Conservation (phyloP, 1,140 invertebrate species). For the Drosophila tani region DNA sequence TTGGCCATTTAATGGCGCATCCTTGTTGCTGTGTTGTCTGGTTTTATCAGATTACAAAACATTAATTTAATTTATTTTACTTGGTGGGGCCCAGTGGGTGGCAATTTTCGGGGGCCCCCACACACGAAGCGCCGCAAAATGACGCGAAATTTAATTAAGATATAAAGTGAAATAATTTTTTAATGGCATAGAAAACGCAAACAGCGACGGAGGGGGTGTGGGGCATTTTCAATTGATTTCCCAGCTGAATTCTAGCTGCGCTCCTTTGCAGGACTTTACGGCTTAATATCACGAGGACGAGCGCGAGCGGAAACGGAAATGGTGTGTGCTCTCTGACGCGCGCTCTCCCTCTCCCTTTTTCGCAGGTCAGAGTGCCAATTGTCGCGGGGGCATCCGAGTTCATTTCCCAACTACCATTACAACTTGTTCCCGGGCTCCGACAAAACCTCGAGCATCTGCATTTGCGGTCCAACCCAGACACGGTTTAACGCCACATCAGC, state of each 20-base stretch:
- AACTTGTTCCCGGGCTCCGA: conserved; percentile 27
- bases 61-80: conserved; percentile 77
- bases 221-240: conserved; percentile 73
- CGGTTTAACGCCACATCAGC: conserved; percentile 12
- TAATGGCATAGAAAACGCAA: conserved; percentile 65
- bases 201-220: not conserved
- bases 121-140: conserved; percentile 62
- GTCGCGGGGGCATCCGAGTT: conserved; percentile 26
- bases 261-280: conserved; percentile 29
- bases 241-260: conserved; percentile 56
- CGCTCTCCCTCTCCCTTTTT: not conserved
- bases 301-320: conserved; percentile 61
- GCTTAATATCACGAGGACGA: conserved; percentile 64
- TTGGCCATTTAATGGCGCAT: conserved; percentile 50
- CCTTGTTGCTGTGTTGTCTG: conserved; percentile 31
- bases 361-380: conserved; percentile 22
- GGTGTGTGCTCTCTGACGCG: conserved; percentile 25
- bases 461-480: conserved; percentile 39
- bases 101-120: conserved; percentile 24
- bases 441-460: conserved; percentile 35
- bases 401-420: conserved; percentile 37
- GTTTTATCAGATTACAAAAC: conserved; percentile 78
- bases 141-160: conserved; percentile 79
- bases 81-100: conserved; percentile 29
- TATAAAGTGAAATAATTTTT: conserved; percentile 80